These are phyloP conservation scores for Cotesia typhae DNA, from an alignment of 1,140 invertebrate species.

Conservation along the genomic window DNA sequence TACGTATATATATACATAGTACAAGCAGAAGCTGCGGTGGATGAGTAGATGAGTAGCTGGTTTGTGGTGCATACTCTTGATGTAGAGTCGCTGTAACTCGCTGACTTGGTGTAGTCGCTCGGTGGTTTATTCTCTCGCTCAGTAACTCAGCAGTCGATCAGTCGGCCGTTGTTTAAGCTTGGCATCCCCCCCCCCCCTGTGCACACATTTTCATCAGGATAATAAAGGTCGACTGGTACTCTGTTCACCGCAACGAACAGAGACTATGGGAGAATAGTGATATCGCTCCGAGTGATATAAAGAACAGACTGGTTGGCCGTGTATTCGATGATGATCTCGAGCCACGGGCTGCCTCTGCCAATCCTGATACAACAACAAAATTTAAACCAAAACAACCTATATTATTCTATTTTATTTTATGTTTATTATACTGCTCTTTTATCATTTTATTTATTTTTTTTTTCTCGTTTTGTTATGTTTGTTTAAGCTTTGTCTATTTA, in stretches of 20 bases:
- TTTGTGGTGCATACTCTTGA: too few species aligned
- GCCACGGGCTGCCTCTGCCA: constrained; percentile 34
- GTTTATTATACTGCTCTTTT: neutral
- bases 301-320: constrained; percentile 24
- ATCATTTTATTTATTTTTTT: neutral
- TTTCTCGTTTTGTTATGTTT: neutral
- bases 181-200: neutral
- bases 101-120: too few species aligned
- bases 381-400: neutral
- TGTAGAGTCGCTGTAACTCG: too few species aligned
- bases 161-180: constrained; percentile 27
- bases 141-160: neutral
- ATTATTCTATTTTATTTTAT: neutral
- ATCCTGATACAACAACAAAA: constrained; percentile 29
- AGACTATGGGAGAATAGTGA: constrained; percentile 19
- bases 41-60: too few species aligned
- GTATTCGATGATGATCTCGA: constrained; percentile 30
- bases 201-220: constrained; percentile 26
- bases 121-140: too few species aligned
- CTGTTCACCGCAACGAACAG: constrained; percentile 32
- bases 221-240: constrained; percentile 9
- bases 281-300: constrained; percentile 32
- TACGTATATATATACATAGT: neutral
- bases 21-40: too few species aligned
- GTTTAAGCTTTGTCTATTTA: too few species aligned